Evolutionary conservation across 2,888 invertebrate species (phyloP), one percentile per base, ranked within the genome.

Genomic region (Eurytoma californica): DNA sequence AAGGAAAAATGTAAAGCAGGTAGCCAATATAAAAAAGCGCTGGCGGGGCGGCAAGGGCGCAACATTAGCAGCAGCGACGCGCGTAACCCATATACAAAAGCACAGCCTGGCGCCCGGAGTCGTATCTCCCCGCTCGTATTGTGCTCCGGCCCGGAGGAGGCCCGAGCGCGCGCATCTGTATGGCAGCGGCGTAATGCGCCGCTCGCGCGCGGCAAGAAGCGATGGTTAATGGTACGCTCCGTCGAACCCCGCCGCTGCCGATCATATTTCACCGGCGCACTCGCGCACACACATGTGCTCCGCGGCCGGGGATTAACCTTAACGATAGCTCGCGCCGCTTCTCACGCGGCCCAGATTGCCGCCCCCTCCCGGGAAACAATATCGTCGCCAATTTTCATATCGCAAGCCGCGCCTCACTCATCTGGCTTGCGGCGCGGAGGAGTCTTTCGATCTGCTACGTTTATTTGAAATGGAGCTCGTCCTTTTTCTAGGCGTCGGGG

Each of bases 331-430:
- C 4, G 12, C 28, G 13, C 16, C 39, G 24, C 68, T 30, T 39
- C 63, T 66, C 57, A 57, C 57, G 30, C 57, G 57, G 65, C 53
- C 30, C 63, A 61, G 76, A 76, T 76, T 69, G 24, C 55, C 16
- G n/a, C 53, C 53, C 53, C 14, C 55, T 53, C 30, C 55, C 47
- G 70, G 49, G 67, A 77, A 77, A 72, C 66, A 72, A 67, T 66
- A 77, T 77, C 55, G 57, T 57, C 51, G 67, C 60, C 51, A 77
- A 72, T 77, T 77, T 77, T 72, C 67, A 76, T 69, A 76, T 69
- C 68, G 28, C 61, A 7, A 12, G n/a, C 9, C 30, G 39, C 69
- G 51, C 7, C 16, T 69, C 47, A 69, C 20, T 69, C 69, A 69
- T 47, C 20, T 39, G n/a, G 49, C 14, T 53, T 14, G 14, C 9